Evolutionary conservation across 2,888 invertebrate genomes (phyloP).

Genomic region (Operophtera brumata): DNA sequence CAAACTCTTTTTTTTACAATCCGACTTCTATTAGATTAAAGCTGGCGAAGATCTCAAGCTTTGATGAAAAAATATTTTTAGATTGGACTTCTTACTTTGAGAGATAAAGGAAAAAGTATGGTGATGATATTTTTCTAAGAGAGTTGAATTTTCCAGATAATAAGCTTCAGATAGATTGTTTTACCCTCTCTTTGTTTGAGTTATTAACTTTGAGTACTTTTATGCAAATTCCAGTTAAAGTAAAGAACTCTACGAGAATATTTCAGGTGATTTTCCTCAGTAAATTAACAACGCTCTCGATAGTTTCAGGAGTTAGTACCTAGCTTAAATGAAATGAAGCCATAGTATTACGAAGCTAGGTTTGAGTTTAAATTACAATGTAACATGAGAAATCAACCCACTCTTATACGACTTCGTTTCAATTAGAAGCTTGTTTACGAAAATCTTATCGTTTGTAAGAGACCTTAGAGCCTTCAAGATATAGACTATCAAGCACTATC

Average conservation of each 20-base stretch:
- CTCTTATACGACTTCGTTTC: too few relatives aligned
- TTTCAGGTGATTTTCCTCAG: neutral
- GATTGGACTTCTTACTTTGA: conserved; percentile 28
- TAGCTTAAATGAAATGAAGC: conserved; percentile 10
- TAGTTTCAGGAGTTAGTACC: neutral
- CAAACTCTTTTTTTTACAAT: conserved; percentile 4
- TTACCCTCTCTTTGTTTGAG: neutral
- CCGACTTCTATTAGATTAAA: conserved; percentile 31
- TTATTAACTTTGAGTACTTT: conserved; percentile 5
- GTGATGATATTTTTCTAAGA: conserved; percentile 26
- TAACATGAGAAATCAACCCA: too few relatives aligned
- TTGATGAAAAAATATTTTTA: conserved; percentile 28
- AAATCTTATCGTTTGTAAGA: too few relatives aligned
- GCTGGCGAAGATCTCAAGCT: conserved; percentile 17
- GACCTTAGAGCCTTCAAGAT: too few relatives aligned
- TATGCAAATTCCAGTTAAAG: conserved; percentile 1
- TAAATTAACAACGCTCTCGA: neutral
- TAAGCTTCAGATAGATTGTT: conserved; percentile 1
- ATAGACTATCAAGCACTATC: too few relatives aligned
- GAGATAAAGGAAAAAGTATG: conserved; percentile 29
- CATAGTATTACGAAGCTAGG: neutral
- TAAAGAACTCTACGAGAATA: neutral
- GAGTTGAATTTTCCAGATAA: conserved; percentile 16
- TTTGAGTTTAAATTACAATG: neutral
- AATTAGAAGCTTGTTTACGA: too few relatives aligned